Base-by-base conservation (phyloP, 1,140 invertebrate genomes). In the Steinernema khuongi region DNA sequence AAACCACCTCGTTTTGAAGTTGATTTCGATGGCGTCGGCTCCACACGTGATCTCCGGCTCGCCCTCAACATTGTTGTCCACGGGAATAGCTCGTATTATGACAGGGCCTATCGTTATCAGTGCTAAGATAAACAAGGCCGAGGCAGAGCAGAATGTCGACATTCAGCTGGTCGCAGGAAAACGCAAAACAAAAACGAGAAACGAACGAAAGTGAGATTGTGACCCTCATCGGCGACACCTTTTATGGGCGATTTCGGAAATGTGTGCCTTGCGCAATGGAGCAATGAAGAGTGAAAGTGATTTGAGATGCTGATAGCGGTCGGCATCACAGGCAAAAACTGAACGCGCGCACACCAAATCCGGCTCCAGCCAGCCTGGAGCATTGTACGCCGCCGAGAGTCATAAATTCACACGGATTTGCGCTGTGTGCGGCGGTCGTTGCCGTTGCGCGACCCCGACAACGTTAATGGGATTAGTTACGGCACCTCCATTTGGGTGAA, bases 41-140 rank as follows among this genome's bases (percentile, higher is more conserved):
- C 50, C 50, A 60, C 50, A 60, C 7, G 68, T 74, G 41, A 78
- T 80, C 26, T 77, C 74, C 7, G 78, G 78, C 66, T 81, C 81
- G 28, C 81, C 81, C 50, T 83, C 80, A 22, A 81, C 79, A 26
- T 79, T 79, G 77, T 81, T 81, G 74, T 81, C 80, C 31, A 81
- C 81, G 31, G 80, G 80, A 75, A 81, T 83, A 1, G 73, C 68
- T 29, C 31, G 19, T 11, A 60, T 67, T 60, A 26, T 26, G n/a
- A n/a, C n/a, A n/a, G n/a, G n/a, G n/a, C n/a, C n/a, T n/a, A n/a
- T n/a, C n/a, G n/a, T n/a, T n/a, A n/a, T n/a, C n/a, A n/a, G n/a
- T n/a, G n/a, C n/a, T n/a, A n/a, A n/a, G n/a, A n/a, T n/a, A n/a
- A n/a, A n/a, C n/a, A n/a, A n/a, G n/a, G n/a, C n/a, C n/a, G n/a